Evolutionary conservation across 1,140 invertebrate genomes (phyloP).

Genomic region (Magallana ariakensis): DNA sequence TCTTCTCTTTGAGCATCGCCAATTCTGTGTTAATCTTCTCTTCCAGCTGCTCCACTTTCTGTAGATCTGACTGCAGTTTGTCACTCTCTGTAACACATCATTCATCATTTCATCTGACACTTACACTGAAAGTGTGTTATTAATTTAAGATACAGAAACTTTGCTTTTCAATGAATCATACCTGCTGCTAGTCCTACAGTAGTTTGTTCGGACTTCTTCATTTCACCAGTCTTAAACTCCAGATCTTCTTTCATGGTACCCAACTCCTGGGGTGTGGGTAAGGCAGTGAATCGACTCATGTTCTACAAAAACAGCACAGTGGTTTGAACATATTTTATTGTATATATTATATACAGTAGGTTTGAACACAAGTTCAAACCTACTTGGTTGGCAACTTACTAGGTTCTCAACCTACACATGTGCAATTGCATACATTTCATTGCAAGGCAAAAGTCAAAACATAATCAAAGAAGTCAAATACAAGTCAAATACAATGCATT

Average conservation of each 20-base stretch:
- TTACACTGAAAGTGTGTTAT: too few relatives aligned
- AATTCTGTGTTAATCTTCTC: slow-evolving; percentile 82
- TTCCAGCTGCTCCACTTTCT: slow-evolving; percentile 83
- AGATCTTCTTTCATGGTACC: slow-evolving; percentile 82
- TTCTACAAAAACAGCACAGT: slow-evolving; percentile 68
- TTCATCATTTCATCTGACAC: neutral
- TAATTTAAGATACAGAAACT: neutral
- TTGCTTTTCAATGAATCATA: slow-evolving; percentile 39
- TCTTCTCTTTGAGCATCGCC: slow-evolving; percentile 80
- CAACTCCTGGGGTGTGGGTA: slow-evolving; percentile 81
- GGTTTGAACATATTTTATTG: too few relatives aligned
- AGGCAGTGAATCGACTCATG: slow-evolving; percentile 80
- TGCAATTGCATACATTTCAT: too few relatives aligned
- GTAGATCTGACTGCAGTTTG: slow-evolving; percentile 81
- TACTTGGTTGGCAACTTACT: too few relatives aligned
- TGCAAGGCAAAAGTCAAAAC: too few relatives aligned
- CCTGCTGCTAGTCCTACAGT: slow-evolving; percentile 80
- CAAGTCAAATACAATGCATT: too few relatives aligned
- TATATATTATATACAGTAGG: too few relatives aligned
- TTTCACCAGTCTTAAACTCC: slow-evolving; percentile 82
- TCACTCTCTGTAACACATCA: slow-evolving; percentile 77
- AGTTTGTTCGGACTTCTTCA: slow-evolving; percentile 82
- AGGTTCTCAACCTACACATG: too few relatives aligned
- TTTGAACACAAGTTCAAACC: too few relatives aligned
- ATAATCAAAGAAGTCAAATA: too few relatives aligned